Conservation (phyloP, 2,113 vertebrate species). For the Nematolebias whitei region DNA sequence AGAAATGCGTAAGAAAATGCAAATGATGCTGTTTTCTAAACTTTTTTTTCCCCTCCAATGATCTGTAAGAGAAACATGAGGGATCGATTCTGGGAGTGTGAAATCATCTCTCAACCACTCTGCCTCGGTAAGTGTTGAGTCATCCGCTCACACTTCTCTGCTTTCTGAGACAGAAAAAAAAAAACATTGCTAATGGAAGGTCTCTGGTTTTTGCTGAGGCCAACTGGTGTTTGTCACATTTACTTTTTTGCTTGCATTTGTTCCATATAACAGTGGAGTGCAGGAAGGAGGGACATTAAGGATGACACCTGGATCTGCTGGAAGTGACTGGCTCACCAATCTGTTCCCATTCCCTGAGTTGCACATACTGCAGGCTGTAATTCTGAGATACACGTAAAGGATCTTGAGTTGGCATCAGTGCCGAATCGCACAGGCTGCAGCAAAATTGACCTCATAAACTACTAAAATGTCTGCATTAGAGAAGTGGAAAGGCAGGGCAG, state of each 20-base stretch:
- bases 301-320: not conserved
- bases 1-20: not conserved
- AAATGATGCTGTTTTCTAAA: not conserved
- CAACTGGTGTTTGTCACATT: constrained; percentile 26
- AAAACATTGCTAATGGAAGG: constrained; percentile 8
- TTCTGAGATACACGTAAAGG: not conserved
- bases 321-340: not conserved
- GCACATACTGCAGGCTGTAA: not conserved
- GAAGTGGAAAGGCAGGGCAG: too few species aligned
- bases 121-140: constrained; percentile 26
- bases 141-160: constrained; percentile 21
- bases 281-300: not conserved
- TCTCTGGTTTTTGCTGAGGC: constrained; percentile 8
- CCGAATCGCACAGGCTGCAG: not conserved
- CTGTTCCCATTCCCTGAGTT: not conserved
- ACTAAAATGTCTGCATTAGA: not conserved
- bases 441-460: not conserved
- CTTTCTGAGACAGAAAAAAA: constrained; percentile 10
- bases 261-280: constrained; percentile 9
- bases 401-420: too few species aligned
- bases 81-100: constrained; percentile 22
- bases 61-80: constrained; percentile 30
- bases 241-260: constrained; percentile 22
- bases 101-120: constrained; percentile 42
- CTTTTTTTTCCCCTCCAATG: constrained; percentile 18